Conservation (phyloP, 1,140 invertebrate genomes). For the Bradynema listronoti region DNA sequence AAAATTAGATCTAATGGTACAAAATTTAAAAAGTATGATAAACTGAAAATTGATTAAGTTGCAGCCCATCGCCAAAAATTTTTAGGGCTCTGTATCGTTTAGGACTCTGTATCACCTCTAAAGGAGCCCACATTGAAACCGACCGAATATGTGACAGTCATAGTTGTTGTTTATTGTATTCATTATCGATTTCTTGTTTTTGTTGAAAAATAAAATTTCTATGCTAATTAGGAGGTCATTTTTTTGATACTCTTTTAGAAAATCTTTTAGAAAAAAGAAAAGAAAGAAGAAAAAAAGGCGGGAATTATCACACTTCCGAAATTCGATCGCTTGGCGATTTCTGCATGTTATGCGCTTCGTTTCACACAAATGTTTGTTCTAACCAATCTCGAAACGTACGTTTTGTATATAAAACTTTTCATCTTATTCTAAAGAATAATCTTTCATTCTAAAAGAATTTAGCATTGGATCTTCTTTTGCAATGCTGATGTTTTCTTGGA, state of each 20-base stretch:
- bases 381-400: conserved; percentile 37
- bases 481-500: conserved; percentile 39
- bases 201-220: too few species aligned
- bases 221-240: too few species aligned
- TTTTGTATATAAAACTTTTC: conserved; percentile 8
- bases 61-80: too few species aligned
- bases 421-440: conserved; percentile 1
- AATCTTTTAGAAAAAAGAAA: conserved; percentile 5
- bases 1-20: too few species aligned
- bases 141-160: too few species aligned
- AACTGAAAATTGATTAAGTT: too few species aligned
- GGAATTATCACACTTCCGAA: conserved; percentile 15
- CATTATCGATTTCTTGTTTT: too few species aligned
- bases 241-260: not conserved
- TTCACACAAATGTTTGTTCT: conserved; percentile 42
- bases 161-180: too few species aligned
- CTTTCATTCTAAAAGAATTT: conserved; percentile 4
- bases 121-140: too few species aligned
- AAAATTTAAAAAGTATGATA: too few species aligned
- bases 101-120: too few species aligned
- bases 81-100: too few species aligned
- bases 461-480: conserved; percentile 30
- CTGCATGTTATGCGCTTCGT: conserved; percentile 28
- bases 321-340: conserved; percentile 19
- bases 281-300: not conserved